These are phyloP conservation scores for Pipra filicauda DNA, from an alignment of 2,113 vertebrate genomes.

Conservation along the genomic window DNA sequence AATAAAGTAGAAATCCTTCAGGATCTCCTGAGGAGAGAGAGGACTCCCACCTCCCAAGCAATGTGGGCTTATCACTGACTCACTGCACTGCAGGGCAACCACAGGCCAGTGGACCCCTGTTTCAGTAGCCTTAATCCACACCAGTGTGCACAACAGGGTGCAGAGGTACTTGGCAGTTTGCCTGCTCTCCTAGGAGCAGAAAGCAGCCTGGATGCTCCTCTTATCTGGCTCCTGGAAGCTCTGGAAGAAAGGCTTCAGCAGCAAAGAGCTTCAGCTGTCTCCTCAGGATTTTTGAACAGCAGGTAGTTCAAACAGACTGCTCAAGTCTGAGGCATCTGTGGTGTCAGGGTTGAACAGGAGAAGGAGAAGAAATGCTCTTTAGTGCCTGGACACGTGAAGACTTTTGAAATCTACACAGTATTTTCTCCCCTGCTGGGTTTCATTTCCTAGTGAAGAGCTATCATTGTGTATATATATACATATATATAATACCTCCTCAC, in stretches of 20 bases:
- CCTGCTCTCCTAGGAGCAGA: not conserved
- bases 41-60: not conserved
- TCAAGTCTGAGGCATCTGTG: slow-evolving; percentile 27
- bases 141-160: not conserved
- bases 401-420: slow-evolving; percentile 41
- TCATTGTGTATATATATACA: not conserved
- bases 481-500: not conserved
- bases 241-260: slow-evolving; percentile 4
- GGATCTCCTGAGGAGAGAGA: not conserved
- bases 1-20: not conserved
- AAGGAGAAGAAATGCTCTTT: slow-evolving; percentile 45
- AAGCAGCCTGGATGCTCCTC: not conserved
- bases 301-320: slow-evolving; percentile 37
- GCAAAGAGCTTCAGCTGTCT: slow-evolving; percentile 39
- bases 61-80: not conserved
- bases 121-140: not conserved
- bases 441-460: slow-evolving; percentile 53
- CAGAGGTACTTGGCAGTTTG: not conserved
- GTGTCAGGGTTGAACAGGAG: not conserved
- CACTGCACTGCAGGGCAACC: not conserved
- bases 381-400: slow-evolving; percentile 11
- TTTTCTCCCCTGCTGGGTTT: slow-evolving; percentile 62
- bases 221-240: not conserved
- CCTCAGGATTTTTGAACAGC: slow-evolving; percentile 37
- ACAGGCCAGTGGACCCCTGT: not conserved